phyloP scores from a whole-genome alignment of 1,140 invertebrate genomes.

The Trachymyrmex septentrionalis region DNA sequence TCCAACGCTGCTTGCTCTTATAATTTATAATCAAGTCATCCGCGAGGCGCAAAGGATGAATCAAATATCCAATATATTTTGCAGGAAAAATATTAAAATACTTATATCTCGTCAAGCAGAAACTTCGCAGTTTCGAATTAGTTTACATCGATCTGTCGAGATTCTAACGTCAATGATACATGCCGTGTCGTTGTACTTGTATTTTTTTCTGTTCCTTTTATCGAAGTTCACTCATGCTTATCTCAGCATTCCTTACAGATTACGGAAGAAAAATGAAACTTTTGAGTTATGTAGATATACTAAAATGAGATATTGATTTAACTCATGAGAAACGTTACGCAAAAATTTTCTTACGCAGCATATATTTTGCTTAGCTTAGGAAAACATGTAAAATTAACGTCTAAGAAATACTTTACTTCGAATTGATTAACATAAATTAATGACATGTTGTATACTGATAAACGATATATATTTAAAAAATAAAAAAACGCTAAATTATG shows the following conservation, averaged over 20 bases:
- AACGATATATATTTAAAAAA: not conserved
- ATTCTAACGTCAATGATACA: not conserved
- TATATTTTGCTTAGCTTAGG: not conserved
- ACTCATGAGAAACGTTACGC: not conserved
- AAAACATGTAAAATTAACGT: not conserved
- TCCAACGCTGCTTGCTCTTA: not conserved
- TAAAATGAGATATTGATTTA: not conserved
- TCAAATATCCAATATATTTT: not conserved
- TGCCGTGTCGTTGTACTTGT: not conserved
- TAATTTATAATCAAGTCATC: slow-evolving; percentile 24
- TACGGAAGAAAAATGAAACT: not conserved
- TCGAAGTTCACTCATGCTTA: not conserved
- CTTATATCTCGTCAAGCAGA: not conserved
- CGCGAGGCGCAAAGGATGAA: not conserved
- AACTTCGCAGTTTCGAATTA: slow-evolving; percentile 11
- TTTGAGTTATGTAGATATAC: too few species aligned
- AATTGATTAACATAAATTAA: not conserved
- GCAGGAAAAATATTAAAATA: not conserved
- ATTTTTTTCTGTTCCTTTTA: not conserved
- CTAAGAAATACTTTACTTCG: not conserved
- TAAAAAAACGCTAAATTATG: not conserved
- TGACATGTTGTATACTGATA: not conserved
- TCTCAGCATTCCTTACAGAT: not conserved
- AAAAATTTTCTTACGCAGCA: slow-evolving; percentile 11
- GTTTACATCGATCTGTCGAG: not conserved